A percentile compares a stretch with the other conserved stretches of the same genome.
phyloP scores from a whole-genome alignment of 2,888 invertebrate species.

The Patella pellucida region DNA sequence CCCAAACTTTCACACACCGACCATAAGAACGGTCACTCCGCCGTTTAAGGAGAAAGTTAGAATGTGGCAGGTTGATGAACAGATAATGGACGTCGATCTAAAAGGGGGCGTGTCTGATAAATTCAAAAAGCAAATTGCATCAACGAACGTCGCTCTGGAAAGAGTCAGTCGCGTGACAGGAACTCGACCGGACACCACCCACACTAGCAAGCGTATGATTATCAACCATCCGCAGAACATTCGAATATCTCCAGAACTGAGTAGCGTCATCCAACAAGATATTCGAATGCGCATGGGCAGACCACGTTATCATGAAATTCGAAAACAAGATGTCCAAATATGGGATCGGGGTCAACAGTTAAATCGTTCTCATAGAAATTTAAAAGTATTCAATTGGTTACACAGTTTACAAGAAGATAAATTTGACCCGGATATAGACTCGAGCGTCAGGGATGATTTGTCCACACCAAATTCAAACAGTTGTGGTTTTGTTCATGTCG shows the following conservation, averaged over 20 bases:
- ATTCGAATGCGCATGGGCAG: constrained; percentile 62
- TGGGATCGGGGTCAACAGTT: constrained; percentile 54
- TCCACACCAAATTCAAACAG: constrained; percentile 35
- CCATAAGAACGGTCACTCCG: constrained; percentile 34
- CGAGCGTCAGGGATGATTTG: constrained; percentile 33
- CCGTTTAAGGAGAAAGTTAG: constrained; percentile 30
- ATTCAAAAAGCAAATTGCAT: constrained; percentile 45
- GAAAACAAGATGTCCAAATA: constrained; percentile 47
- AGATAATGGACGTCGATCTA: constrained; percentile 56
- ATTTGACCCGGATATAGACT: constrained; percentile 47
- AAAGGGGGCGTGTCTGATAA: constrained; percentile 49
- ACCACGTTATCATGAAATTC: constrained; percentile 59
- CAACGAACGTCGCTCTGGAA: constrained; percentile 48
- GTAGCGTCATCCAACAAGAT: constrained; percentile 56
- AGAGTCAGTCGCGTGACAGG: constrained; percentile 38
- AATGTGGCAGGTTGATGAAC: constrained; percentile 55
- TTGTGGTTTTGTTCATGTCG: constrained; percentile 36
- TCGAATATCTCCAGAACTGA: constrained; percentile 61
- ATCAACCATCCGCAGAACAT: constrained; percentile 59
- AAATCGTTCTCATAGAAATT: constrained; percentile 77
- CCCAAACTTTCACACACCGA: constrained; percentile 23
- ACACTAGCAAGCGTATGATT: constrained; percentile 52
- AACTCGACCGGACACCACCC: constrained; percentile 46
- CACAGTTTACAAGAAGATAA: constrained; percentile 83
- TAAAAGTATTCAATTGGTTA: constrained; percentile 96